phyloP scores from a whole-genome alignment of 1,140 invertebrate genomes.

The Hylaeus volcanicus region DNA sequence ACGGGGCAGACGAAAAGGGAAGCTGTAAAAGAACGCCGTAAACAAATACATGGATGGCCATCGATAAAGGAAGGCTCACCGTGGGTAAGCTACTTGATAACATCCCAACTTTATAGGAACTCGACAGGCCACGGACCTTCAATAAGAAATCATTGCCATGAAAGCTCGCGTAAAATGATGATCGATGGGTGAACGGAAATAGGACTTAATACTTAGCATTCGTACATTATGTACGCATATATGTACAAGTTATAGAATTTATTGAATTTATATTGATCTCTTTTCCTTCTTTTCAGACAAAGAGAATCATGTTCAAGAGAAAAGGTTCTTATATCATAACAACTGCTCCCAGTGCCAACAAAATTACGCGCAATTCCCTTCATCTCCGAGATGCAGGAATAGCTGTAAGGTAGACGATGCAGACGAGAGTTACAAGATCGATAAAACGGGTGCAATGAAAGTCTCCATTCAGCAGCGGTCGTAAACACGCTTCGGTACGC shows the following conservation, averaged over 20 bases:
- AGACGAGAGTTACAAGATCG: conserved; percentile 18
- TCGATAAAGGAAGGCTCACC: not conserved
- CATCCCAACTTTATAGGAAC: conserved; percentile 5
- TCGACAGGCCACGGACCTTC: not conserved
- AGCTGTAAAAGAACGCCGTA: not conserved
- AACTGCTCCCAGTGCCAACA: no score
- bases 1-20: not conserved
- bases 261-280: no score
- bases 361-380: no score
- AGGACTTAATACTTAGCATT: no score
- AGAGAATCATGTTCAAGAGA: no score
- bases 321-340: no score
- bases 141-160: not conserved
- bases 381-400: no score
- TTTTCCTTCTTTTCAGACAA: no score
- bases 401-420: conserved; percentile 1
- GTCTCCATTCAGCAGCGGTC: conserved; percentile 26
- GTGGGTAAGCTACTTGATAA: conserved; percentile 16
- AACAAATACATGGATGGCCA: not conserved
- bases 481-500: conserved; percentile 8
- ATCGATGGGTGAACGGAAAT: no score
- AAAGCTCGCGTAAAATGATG: no score
- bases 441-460: conserved; percentile 25
- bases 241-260: no score
- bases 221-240: no score